Percentiles rank a stretch among this genome's conserved stretches.
Conservation (phyloP, 2,113 vertebrate species). For the Archocentrus centrarchus region DNA sequence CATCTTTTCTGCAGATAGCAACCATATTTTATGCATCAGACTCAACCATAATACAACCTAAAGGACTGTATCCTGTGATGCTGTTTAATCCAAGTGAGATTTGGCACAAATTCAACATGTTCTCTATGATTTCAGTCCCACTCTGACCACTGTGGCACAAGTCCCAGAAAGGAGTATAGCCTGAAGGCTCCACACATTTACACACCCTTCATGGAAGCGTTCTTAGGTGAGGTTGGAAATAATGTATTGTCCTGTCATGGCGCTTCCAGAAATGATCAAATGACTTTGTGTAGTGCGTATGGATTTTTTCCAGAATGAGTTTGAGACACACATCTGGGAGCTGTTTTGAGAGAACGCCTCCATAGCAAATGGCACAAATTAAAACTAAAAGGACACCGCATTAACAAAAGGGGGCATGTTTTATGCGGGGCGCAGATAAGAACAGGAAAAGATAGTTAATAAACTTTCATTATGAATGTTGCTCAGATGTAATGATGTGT, state of each 20-base stretch:
- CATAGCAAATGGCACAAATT: background rate
- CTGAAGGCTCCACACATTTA: background rate
- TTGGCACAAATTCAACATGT: background rate
- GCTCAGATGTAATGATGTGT: background rate
- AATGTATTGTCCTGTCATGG: background rate
- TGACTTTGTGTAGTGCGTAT: background rate
- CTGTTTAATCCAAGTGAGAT: background rate
- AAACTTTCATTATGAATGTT: background rate
- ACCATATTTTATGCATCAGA: background rate
- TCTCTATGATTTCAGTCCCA: background rate
- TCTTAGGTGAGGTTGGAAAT: background rate
- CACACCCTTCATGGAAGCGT: background rate
- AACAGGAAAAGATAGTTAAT: background rate
- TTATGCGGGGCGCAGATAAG: background rate
- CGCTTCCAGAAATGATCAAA: background rate
- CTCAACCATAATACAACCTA: conserved; percentile 55
- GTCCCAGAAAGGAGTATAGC: background rate
- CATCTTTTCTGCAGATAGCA: background rate
- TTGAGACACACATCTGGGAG: background rate
- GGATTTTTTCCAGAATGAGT: background rate
- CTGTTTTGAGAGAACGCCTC: background rate
- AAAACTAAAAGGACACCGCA: background rate
- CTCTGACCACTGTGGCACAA: background rate
- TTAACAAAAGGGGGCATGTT: background rate
- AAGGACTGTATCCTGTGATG: background rate